phyloP scores from a whole-genome alignment of 2,797 vertebrate species.

The Artibeus jamaicensis region DNA sequence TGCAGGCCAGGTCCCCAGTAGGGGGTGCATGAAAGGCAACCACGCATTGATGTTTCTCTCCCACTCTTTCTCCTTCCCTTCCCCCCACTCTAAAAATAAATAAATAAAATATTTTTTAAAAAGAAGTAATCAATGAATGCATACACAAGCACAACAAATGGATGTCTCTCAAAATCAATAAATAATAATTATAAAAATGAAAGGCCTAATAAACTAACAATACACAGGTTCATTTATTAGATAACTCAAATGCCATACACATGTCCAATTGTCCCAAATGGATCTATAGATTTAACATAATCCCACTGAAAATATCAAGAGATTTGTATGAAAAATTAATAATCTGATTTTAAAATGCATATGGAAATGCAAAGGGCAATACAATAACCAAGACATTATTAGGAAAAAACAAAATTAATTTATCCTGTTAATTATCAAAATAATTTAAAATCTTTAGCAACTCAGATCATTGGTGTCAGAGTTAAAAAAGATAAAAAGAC shows the following conservation, averaged over 20 bases:
- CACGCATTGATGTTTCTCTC: too few species aligned
- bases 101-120: too few species aligned
- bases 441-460: background rate
- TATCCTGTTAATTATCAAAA: background rate
- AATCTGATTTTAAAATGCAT: background rate
- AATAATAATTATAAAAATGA: background rate
- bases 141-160: too few species aligned
- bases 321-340: background rate
- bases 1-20: too few species aligned
- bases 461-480: background rate
- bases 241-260: background rate
- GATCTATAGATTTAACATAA: slow-evolving; percentile 6
- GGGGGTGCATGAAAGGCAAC: too few species aligned
- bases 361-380: background rate
- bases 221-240: background rate
- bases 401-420: background rate
- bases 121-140: too few species aligned
- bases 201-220: background rate
- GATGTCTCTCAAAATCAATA: too few species aligned
- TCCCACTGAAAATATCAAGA: background rate
- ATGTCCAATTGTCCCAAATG: background rate
- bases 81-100: too few species aligned
- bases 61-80: too few species aligned
- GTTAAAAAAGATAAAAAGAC: background rate
- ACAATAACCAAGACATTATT: background rate